phyloP scores from a whole-genome alignment of 2,888 invertebrate species.

The Rhorus exstirpatorius region DNA sequence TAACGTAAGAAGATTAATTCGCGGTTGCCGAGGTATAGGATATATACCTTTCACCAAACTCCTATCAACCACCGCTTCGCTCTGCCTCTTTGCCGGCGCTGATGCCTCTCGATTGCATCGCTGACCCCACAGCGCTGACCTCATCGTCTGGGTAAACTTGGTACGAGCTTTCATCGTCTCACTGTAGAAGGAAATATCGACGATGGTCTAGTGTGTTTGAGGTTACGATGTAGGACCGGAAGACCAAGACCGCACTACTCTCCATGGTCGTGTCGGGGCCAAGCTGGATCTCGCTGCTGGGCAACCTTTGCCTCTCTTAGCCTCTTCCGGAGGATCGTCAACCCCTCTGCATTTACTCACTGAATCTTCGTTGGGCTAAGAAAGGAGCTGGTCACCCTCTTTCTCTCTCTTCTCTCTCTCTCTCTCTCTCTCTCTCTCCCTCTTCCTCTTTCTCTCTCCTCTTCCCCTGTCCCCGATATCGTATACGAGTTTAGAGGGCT shows the following conservation, averaged over 20 bases:
- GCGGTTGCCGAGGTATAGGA: constrained; percentile 20
- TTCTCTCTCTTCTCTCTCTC: no score
- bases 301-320: constrained; percentile 26
- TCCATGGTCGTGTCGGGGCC: constrained; percentile 22
- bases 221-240: constrained; percentile 41
- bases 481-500: constrained; percentile 62
- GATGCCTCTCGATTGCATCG: constrained; percentile 42
- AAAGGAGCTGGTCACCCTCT: neutral
- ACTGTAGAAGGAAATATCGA: constrained; percentile 54
- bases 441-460: neutral
- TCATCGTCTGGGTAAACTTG: constrained; percentile 67
- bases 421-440: neutral
- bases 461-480: constrained; percentile 23
- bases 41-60: constrained; percentile 40
- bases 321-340: constrained; percentile 42
- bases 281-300: constrained; percentile 18
- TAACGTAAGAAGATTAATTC: constrained; percentile 14
- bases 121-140: constrained; percentile 64
- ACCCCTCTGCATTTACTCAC: constrained; percentile 43
- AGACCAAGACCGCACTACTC: constrained; percentile 64
- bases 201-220: constrained; percentile 42
- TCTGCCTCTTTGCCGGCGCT: neutral
- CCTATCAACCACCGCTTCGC: neutral
- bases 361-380: neutral
- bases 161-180: constrained; percentile 68